Base-by-base conservation (phyloP, 2,113 vertebrate genomes). In the Sterrhoptilus dennistouni region DNA sequence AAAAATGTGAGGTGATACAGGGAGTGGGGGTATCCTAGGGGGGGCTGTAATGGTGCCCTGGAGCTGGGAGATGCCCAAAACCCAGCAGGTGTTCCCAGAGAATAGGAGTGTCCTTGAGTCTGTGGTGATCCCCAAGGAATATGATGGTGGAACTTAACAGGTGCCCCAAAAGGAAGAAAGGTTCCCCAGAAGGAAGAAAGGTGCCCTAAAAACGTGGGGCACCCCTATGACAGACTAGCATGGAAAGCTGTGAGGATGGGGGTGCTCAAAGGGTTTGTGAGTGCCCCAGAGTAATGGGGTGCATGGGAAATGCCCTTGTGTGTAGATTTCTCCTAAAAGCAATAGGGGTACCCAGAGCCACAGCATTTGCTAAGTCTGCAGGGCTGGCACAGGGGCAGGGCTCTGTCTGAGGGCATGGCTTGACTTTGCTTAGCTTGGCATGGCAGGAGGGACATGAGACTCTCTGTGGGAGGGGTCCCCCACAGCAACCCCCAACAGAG, bases 331-430 rank as follows among this genome's bases (percentile, higher is more conserved):
- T 38, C 35, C 18, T 35, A 29, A 47, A 81, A 47, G 25, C 44
- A 50, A 8, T 25, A 59, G 31, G 13, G 47, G 12, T 44, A 25
- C 22, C 59, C 28, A 19, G 38, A 33, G 8, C 15, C 3, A 3
- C 7, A 2, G 57, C 11, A 7, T 31, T 19, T 0, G 2, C 9
- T 2, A 3, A 16, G 14, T 29, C 52, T 61, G 21, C 0, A 2
- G 33, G 36, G 23, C 56, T 66, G 77, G n/a, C 10, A 14, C 1
- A 1, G n/a, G 23, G 45, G 1, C 61, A 83, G 0, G 0, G 29
- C 54, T 74, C 45, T 6, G 18, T 31, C 74, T 60, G 54, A 17
- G 6, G 24, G 52, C 47, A 29, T 4, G 6, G 29, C 31, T 61
- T 4, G 2, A 12, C 24, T 25, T 8, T 1, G 3, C 49, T 72